Conservation (phyloP, 2,113 vertebrate genomes). For the Phoxinus phoxinus region DNA sequence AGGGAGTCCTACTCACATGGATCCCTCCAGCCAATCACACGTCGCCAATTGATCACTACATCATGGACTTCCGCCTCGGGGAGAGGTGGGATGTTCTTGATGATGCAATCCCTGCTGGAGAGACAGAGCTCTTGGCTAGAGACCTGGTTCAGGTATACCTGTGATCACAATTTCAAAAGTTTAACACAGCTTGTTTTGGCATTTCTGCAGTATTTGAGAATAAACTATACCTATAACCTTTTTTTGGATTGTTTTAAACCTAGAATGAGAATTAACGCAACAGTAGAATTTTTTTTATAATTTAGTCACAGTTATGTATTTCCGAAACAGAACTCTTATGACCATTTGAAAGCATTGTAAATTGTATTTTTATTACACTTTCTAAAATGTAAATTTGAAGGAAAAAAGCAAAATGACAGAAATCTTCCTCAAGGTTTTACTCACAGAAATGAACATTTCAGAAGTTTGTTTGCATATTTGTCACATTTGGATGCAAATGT, state of each 20-base stretch:
- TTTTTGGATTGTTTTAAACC: not conserved
- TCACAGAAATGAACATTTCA: not conserved
- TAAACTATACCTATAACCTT: not conserved
- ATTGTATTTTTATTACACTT: no score
- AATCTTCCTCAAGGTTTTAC: not conserved
- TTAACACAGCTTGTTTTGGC: not conserved
- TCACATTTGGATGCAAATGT: not conserved
- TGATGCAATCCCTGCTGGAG: conserved; percentile 84
- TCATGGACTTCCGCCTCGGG: conserved; percentile 95
- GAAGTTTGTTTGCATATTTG: not conserved
- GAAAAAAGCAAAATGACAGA: not conserved
- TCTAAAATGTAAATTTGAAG: not conserved
- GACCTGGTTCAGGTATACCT: conserved; percentile 89
- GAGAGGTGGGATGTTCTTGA: conserved; percentile 95
- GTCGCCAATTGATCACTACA: conserved; percentile 93
- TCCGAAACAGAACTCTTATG: no score
- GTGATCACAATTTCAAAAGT: not conserved
- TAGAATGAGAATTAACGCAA: not conserved
- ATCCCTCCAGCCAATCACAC: conserved; percentile 97
- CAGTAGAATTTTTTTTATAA: not conserved
- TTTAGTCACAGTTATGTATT: not conserved
- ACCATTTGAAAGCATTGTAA: no score
- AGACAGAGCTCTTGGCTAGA: conserved; percentile 90
- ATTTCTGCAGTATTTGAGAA: not conserved
- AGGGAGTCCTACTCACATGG: conserved; percentile 96